Percentiles rank a stretch among this genome's conserved stretches.
Evolutionary conservation across 2,113 vertebrate species (phyloP).

Genomic region (Pedetes capensis): DNA sequence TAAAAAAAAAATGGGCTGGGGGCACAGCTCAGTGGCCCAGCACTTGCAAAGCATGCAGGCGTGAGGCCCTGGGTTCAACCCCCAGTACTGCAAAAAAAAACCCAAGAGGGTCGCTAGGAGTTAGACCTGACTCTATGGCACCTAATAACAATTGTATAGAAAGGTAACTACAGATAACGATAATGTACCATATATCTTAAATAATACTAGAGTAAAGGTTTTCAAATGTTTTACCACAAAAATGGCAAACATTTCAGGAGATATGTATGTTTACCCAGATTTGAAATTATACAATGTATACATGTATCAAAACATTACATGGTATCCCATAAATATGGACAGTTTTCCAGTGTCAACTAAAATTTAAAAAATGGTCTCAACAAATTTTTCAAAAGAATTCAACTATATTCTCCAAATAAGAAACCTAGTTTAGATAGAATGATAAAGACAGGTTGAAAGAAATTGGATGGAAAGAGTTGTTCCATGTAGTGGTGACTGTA

Average conservation of each 20-base stretch:
- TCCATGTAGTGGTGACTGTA: neutral
- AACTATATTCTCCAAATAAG: neutral
- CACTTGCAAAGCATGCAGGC: no score
- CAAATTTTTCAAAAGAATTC: no score
- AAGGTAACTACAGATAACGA: neutral
- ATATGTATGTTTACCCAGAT: neutral
- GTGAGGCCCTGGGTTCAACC: no score
- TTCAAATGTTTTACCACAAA: neutral
- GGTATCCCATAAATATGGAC: neutral
- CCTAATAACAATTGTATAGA: neutral
- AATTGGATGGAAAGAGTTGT: neutral
- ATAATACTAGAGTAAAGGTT: neutral
- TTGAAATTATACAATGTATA: neutral
- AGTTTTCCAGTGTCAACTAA: no score
- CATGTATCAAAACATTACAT: neutral
- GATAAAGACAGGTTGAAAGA: neutral
- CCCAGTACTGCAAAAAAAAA: no score
- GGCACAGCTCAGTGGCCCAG: no score
- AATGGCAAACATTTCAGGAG: neutral
- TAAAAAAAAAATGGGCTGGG: no score
- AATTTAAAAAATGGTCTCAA: no score
- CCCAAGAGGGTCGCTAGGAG: no score
- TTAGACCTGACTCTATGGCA: no score
- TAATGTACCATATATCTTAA: neutral
- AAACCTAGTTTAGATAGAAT: neutral